Conservation (phyloP, 2,888 invertebrate species). For the Strigamia transsilvanica region DNA sequence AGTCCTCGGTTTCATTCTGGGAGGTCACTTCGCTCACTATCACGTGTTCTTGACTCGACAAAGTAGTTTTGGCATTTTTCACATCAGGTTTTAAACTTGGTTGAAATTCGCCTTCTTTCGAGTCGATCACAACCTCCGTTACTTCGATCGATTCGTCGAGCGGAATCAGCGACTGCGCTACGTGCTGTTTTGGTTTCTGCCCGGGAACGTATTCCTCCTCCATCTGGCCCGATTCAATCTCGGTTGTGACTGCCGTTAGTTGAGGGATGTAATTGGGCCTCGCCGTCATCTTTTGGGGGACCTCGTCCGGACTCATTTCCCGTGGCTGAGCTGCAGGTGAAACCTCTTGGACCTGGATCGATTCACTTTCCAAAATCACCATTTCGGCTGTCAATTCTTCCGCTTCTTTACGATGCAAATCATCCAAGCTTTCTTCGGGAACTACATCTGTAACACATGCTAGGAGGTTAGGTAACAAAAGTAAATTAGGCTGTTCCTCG, state of each 20-base stretch:
- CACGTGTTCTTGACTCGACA: conserved; percentile 54
- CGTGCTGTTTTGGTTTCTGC: conserved; percentile 45
- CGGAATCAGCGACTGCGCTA: conserved; percentile 54
- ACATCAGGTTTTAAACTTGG: conserved; percentile 56
- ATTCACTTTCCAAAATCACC: conserved; percentile 56
- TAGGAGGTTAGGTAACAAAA: conserved; percentile 54
- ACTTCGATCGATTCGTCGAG: conserved; percentile 57
- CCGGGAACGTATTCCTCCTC: conserved; percentile 54
- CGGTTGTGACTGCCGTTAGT: conserved; percentile 52
- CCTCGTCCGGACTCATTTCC: conserved; percentile 50
- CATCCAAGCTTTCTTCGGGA: conserved; percentile 54
- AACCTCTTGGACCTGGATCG: conserved; percentile 57
- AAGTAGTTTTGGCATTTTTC: neutral
- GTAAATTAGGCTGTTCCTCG: conserved; percentile 48
- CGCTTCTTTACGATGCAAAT: conserved; percentile 53
- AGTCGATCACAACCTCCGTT: conserved; percentile 56
- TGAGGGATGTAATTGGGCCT: conserved; percentile 46
- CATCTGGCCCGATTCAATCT: conserved; percentile 26
- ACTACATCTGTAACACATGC: conserved; percentile 57
- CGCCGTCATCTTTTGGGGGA: conserved; percentile 46
- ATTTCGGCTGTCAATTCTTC: conserved; percentile 56
- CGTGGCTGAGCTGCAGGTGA: conserved; percentile 53
- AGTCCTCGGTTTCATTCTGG: conserved; percentile 56
- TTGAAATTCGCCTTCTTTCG: conserved; percentile 56
- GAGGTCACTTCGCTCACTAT: conserved; percentile 54